A percentile compares a stretch with the other conserved stretches of the same genome.
Evolutionary conservation across 2,113 vertebrate genomes (phyloP).

Genomic region (Crotalus helleri): DNA sequence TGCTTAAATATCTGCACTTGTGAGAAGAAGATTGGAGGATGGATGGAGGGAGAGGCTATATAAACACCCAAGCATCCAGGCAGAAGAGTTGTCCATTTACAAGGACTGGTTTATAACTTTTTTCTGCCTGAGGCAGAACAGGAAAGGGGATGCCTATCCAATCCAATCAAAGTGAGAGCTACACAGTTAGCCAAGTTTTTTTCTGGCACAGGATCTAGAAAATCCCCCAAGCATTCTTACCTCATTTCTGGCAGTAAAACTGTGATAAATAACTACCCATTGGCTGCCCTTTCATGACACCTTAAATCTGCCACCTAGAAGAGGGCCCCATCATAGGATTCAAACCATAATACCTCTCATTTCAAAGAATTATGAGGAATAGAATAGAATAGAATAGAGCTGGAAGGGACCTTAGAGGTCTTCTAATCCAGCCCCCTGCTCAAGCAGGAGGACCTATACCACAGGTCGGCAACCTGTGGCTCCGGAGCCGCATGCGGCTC

Average conservation of each 20-base stretch:
- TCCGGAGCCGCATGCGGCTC: too few species aligned
- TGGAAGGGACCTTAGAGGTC: too few species aligned
- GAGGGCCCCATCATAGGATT: not conserved
- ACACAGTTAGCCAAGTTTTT: not conserved
- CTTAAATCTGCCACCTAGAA: not conserved
- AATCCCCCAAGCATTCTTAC: not conserved
- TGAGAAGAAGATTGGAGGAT: not conserved
- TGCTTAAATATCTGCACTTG: not conserved
- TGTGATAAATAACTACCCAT: not conserved
- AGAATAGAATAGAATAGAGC: too few species aligned
- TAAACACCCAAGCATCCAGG: not conserved
- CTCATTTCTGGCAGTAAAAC: not conserved
- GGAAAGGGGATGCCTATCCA: not conserved
- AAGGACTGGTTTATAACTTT: not conserved
- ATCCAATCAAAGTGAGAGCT: not conserved
- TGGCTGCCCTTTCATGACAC: not conserved
- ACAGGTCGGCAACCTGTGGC: too few species aligned
- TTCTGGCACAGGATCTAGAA: not conserved
- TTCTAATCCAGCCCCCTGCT: too few species aligned
- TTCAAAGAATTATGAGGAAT: not conserved
- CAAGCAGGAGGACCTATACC: too few species aligned
- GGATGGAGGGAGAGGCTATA: not conserved
- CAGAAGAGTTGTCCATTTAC: too few species aligned
- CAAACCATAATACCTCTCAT: not conserved
- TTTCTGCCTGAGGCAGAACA: not conserved